Evolutionary conservation across 2,888 invertebrate species (phyloP), one percentile per base, ranked within the genome.

Genomic region (Glaucopsyche alexis): DNA sequence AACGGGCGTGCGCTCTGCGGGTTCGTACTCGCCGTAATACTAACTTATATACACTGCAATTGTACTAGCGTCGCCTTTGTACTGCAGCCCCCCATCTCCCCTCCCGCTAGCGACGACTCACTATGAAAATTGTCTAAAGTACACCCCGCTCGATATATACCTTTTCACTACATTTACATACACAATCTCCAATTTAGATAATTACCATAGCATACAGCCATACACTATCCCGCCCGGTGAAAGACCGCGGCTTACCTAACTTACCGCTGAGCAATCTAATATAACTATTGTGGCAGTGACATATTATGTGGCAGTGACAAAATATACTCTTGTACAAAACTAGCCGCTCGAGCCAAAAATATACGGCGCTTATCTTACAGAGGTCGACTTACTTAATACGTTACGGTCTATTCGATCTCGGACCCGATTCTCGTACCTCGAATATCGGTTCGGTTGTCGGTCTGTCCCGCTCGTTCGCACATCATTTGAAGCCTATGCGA

Each of bases 51-150:
- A 91, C 64, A 72, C 90, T 72, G 66, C 71, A 66, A 74, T 74
- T 67, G 72, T 67, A 84, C 79, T 77, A 78, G 77, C 84, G 80
- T 84, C 29, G 29, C 29, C 1, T 29, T 86, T 87, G 91, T 90
- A 90, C 90, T 89, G 81, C 89, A 90, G 84, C 90, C 89, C 91
- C n/a, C n/a, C n/a, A n/a, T n/a, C n/a, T n/a, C n/a, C n/a, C n/a
- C n/a, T n/a, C n/a, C n/a, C n/a, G 87, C 90, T 81, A 83, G 78
- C 81, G 71, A 66, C 72, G 49, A 75, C 70, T 14, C 38, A 73
- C 72, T 50, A 72, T 69, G 67, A 45, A 72, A 71, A 42, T 65
- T 45, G 45, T 42, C 52, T 67, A 50, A 72, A 14, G 19, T 66
- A 66, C 40, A 7, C 65, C 66, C 14, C 14, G 6, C 40, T 40